Conservation (phyloP, 2,113 vertebrate species). For the Trogon surrucura region DNA sequence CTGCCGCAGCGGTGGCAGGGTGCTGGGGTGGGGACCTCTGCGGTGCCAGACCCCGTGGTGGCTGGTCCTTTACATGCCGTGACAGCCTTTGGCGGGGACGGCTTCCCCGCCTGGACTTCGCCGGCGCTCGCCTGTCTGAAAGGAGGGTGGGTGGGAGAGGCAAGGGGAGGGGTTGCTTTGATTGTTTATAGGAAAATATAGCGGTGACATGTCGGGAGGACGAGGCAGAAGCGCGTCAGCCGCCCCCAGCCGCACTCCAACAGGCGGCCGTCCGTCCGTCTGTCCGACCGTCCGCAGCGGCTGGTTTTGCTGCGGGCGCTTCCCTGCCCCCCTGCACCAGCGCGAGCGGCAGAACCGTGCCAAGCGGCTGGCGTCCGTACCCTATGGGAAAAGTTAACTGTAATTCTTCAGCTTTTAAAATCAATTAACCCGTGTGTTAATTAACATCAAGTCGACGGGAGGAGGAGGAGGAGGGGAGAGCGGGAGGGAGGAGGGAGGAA, state of each 20-base stretch:
- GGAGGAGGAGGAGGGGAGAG: slow-evolving; percentile 79
- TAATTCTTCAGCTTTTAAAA: slow-evolving; percentile 94
- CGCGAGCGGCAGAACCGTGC: slow-evolving; percentile 73
- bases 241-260: slow-evolving; percentile 74
- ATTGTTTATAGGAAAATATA: slow-evolving; percentile 73
- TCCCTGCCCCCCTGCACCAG: slow-evolving; percentile 73
- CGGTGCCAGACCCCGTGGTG: not conserved
- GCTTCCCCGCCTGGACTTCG: not conserved
- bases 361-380: slow-evolving; percentile 76
- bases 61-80: not conserved
- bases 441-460: slow-evolving; percentile 94
- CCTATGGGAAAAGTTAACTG: slow-evolving; percentile 82
- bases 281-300: slow-evolving; percentile 54
- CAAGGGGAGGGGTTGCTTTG: slow-evolving; percentile 61
- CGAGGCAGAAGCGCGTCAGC: slow-evolving; percentile 69
- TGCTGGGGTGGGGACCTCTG: not conserved
- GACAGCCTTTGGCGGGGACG: not conserved
- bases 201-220: slow-evolving; percentile 61
- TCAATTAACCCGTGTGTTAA: slow-evolving; percentile 98
- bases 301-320: slow-evolving; percentile 67
- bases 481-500: slow-evolving; percentile 84
- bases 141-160: not conserved
- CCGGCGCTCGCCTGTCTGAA: not conserved
- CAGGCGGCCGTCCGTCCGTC: slow-evolving; percentile 65
- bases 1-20: not conserved